Percentiles rank a stretch among this genome's conserved stretches.
phyloP scores from a whole-genome alignment of 1,140 invertebrate genomes.

The Zaprionus nigranus region DNA sequence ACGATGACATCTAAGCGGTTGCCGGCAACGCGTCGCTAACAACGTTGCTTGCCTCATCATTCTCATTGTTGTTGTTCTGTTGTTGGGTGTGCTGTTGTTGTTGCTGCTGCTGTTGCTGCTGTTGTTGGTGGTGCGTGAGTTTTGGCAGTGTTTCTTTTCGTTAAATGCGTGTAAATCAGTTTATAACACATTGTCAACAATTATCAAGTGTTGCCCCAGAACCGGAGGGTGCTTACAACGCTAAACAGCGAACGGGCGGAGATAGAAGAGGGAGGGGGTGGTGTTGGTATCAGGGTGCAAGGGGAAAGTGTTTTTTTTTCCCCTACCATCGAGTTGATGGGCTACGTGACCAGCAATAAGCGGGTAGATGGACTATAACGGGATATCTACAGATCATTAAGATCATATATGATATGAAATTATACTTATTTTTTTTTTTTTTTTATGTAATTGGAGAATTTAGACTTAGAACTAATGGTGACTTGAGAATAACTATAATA shows the following conservation, averaged over 20 bases:
- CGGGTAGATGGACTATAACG: neutral
- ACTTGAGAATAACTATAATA: too few relatives aligned
- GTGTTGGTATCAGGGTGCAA: neutral
- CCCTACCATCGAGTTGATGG: neutral
- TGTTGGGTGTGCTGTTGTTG: constrained; percentile 8
- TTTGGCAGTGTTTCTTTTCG: constrained; percentile 77
- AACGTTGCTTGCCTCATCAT: constrained; percentile 50
- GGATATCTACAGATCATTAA: neutral
- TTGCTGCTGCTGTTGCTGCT: constrained; percentile 42
- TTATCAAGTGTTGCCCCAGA: constrained; percentile 67
- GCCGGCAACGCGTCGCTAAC: constrained; percentile 59
- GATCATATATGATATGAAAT: neutral
- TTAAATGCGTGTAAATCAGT: constrained; percentile 82
- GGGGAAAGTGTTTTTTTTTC: constrained; percentile 25
- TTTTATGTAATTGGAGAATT: too few relatives aligned
- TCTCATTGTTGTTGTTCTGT: constrained; percentile 36
- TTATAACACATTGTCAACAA: constrained; percentile 83
- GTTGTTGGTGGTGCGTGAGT: constrained; percentile 76
- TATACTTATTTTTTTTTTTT: too few relatives aligned
- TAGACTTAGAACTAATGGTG: too few relatives aligned
- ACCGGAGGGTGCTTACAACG: constrained; percentile 6
- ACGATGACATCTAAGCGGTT: constrained; percentile 79
- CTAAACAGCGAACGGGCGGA: neutral
- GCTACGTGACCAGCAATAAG: neutral
- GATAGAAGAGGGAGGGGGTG: too few relatives aligned